A percentile compares a stretch with the other conserved stretches of the same genome.
Evolutionary conservation across 2,113 vertebrate genomes (phyloP).

Genomic region (Setophaga kirtlandii): DNA sequence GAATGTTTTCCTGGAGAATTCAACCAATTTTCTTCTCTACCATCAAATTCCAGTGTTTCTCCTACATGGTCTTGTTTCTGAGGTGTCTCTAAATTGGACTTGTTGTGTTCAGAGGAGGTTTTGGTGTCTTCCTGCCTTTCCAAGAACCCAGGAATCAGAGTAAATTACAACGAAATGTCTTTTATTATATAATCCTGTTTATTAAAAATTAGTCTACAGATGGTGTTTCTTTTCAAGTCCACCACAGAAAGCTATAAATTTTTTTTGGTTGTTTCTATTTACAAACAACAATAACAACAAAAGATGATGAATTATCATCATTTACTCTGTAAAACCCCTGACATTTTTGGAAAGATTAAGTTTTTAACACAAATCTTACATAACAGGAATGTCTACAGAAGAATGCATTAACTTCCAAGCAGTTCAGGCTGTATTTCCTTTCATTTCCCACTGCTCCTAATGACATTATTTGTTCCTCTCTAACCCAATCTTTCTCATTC

Average conservation of each 20-base stretch:
- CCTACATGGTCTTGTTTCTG: background rate
- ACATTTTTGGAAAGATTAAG: background rate
- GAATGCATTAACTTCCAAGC: background rate
- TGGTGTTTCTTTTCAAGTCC: background rate
- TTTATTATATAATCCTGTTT: background rate
- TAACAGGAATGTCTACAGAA: background rate
- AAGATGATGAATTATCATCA: background rate
- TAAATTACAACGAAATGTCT: background rate
- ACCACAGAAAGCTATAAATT: background rate
- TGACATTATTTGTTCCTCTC: conserved; percentile 43
- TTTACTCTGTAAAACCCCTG: background rate
- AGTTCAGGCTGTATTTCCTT: conserved; percentile 14
- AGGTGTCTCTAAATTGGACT: background rate
- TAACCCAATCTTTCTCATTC: background rate
- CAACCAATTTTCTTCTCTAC: background rate
- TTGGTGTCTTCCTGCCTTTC: background rate
- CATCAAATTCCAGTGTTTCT: background rate
- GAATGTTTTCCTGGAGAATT: background rate
- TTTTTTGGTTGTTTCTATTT: background rate
- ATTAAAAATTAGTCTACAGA: background rate
- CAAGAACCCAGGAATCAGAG: background rate
- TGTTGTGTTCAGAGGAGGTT: background rate
- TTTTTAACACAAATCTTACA: background rate
- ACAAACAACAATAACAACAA: background rate
- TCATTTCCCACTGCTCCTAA: conserved; percentile 39